Conservation (phyloP, 2,113 vertebrate species). For the Myotis lucifugus region DNA sequence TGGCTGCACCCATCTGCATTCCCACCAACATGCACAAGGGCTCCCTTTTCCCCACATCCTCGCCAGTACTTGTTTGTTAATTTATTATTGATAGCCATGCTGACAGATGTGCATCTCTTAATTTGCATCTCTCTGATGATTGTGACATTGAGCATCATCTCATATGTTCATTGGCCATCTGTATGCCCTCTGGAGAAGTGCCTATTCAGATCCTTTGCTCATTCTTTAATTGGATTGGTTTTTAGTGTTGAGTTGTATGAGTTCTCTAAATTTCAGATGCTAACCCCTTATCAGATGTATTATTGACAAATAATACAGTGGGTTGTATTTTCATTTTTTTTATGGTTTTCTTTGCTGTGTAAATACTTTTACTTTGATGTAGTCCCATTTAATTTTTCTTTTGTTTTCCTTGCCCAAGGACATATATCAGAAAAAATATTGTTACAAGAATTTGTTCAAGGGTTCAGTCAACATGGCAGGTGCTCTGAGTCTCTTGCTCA, state of each 20-base stretch:
- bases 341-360: neutral
- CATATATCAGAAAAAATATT: neutral
- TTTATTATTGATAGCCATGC: neutral
- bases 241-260: neutral
- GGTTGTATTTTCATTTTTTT: neutral
- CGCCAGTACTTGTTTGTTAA: neutral
- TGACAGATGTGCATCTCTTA: neutral
- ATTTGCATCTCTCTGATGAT: neutral
- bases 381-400: neutral
- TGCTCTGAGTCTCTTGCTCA: accelerated
- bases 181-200: neutral
- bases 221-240: neutral
- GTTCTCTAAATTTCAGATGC: neutral
- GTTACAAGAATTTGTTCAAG: neutral
- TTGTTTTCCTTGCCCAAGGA: neutral
- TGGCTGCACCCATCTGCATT: neutral
- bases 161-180: neutral
- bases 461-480: neutral
- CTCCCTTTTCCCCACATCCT: neutral
- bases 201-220: neutral
- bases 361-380: neutral
- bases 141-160: neutral
- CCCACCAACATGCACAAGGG: neutral
- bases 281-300: neutral
- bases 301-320: neutral